Base-by-base conservation (phyloP, 2,888 invertebrate species). In the Pristionchus maxplancki region DNA sequence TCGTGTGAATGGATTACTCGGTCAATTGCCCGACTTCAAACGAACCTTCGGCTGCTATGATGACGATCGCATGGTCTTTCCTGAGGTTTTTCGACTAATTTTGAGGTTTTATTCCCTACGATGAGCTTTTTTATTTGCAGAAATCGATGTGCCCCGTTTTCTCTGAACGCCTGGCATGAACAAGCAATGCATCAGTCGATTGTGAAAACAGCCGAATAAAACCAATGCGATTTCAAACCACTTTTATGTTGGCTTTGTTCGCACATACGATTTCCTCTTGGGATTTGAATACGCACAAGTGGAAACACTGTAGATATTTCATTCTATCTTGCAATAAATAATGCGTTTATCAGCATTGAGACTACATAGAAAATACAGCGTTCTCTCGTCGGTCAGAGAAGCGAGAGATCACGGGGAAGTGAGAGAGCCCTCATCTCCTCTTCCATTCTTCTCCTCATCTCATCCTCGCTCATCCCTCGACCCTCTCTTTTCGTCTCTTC, bases 361-460 rank as follows among this genome's bases (percentile, higher is more conserved):
- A n/a, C n/a, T n/a, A n/a, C n/a, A n/a, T n/a, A n/a, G n/a, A n/a
- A n/a, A n/a, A n/a, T n/a, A n/a, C n/a, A n/a, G n/a, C n/a, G n/a
- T n/a, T n/a, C n/a, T n/a, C n/a, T n/a, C n/a, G n/a, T n/a, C n/a
- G n/a, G n/a, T n/a, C n/a, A n/a, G n/a, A n/a, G n/a, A n/a, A n/a
- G n/a, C n/a, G n/a, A n/a, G n/a, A n/a, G n/a, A n/a, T n/a, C n/a
- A n/a, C n/a, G n/a, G n/a, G n/a, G n/a, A n/a, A n/a, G n/a, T n/a
- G n/a, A n/a, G n/a, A n/a, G n/a, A n/a, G n/a, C n/a, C 31, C 28
- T 83, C 53, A 50, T 31, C 15, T 85, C 85, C 31, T 84, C 15
- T 4, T 85, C 85, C 1, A 85, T 28, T 44, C 62, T 85, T 34
- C 24, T 74, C n/a, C 74, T 74, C 71, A 50, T 74, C n/a, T 85